Base-by-base conservation (phyloP, 2,113 vertebrate species). In the Vimba vimba region DNA sequence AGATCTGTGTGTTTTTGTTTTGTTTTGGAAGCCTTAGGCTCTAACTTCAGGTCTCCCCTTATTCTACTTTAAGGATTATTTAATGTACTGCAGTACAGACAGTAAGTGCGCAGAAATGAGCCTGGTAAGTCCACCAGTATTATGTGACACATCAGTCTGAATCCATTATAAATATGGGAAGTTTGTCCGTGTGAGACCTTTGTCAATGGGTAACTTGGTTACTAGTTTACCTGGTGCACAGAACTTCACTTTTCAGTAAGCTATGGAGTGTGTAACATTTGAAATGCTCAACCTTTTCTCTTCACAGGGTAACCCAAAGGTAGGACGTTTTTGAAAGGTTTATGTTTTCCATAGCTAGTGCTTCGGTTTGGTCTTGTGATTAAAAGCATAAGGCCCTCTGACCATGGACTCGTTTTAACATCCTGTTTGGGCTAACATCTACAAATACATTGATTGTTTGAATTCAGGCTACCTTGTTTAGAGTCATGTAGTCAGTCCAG, bases 61-160 rank as follows among this genome's bases (percentile, higher is more conserved):
- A 94, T 95, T 96, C 95, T 97, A 95, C 95, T 97, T 95, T 97
- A 97, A 95, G 93, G 95, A 96, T 97, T 96, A 94, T 96, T 95
- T 96, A 96, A 94, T 95, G 94, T 96, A 97, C 95, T 97, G 94
- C 95, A 96, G 96, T 90, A 89, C 79, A 89, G 92, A 95, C 92
- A 96, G 96, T 97, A 97, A 98, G 96, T 97, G 97, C 95, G 83
- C 96, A 96, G 95, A 94, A 94, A 95, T 95, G 96, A 94, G 94
- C 96, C 93, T 96, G 96, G 96, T 97, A 96, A 98, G 96, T 97
- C 90, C 93, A 94, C 95, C 95, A 94, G 95, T 94, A 96, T 94
- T 92, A 93, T 94, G 94, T 95, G 95, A 94, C 87, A 91, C 93
- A 92, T 91, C 92, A 92, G 92, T 91, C 93, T 75, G 93, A 91